A percentile compares a stretch with the other conserved stretches of the same genome.
Evolutionary conservation across 1,140 invertebrate species (phyloP).

Genomic region (Ceratosolen solmsi): DNA sequence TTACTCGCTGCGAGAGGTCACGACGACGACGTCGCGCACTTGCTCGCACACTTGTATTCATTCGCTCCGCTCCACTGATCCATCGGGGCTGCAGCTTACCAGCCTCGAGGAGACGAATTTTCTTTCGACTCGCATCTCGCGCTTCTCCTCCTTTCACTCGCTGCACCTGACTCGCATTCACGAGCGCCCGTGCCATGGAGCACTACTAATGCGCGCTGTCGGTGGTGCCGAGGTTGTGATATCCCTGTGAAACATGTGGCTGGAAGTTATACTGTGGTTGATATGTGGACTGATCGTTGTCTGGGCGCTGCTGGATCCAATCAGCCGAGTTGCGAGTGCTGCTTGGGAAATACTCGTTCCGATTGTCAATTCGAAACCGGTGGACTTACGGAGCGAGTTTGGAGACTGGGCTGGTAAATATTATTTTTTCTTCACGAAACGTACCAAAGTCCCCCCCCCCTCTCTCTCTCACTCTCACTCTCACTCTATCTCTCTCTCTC

Average conservation of each 20-base stretch:
- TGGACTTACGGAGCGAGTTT: slow-evolving; percentile 65
- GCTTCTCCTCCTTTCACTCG: not conserved
- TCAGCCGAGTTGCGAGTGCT: slow-evolving; percentile 54
- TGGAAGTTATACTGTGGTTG: slow-evolving; percentile 61
- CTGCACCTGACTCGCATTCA: not conserved
- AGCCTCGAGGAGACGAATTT: not conserved
- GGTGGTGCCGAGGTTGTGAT: not conserved
- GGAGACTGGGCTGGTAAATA: slow-evolving; percentile 71
- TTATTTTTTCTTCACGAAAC: too few relatives aligned
- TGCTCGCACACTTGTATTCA: too few relatives aligned
- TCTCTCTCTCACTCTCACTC: too few relatives aligned
- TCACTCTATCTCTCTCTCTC: too few relatives aligned
- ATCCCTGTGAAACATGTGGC: slow-evolving; percentile 59
- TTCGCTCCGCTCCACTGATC: too few relatives aligned
- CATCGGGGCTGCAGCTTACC: too few relatives aligned
- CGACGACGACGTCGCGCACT: too few relatives aligned
- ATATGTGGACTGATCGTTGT: slow-evolving; percentile 57
- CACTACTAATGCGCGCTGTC: too few relatives aligned
- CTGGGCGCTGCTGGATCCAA: slow-evolving; percentile 61
- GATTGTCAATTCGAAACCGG: slow-evolving; percentile 59
- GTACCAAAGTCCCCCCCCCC: too few relatives aligned
- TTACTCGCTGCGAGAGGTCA: too few relatives aligned
- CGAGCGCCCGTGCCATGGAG: not conserved
- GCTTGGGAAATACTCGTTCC: slow-evolving; percentile 65
- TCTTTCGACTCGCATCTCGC: not conserved